Percentiles rank a stretch among this genome's conserved stretches.
phyloP scores from a whole-genome alignment of 1,140 invertebrate species.

The Elymnias hypermnestra region DNA sequence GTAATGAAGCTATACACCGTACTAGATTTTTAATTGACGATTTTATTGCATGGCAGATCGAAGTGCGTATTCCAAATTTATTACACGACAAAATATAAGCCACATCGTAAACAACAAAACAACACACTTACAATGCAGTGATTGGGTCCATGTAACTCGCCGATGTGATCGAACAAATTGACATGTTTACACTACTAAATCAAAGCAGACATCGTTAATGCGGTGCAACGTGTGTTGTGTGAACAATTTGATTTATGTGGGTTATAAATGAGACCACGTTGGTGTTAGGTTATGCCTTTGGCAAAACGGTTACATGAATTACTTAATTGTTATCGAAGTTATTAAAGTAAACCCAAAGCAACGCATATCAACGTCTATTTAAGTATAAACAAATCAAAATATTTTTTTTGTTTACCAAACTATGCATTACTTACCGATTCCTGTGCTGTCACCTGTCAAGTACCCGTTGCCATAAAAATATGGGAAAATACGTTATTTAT shows the following conservation, averaged over 20 bases:
- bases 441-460: too few relatives aligned
- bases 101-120: conserved; percentile 44
- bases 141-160: conserved; percentile 34
- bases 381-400: too few relatives aligned
- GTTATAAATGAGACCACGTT: conserved; percentile 37
- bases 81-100: conserved; percentile 52
- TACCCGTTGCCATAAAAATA: too few relatives aligned
- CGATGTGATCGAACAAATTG: conserved; percentile 34
- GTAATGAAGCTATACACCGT: too few relatives aligned
- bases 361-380: background rate
- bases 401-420: too few relatives aligned
- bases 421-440: too few relatives aligned
- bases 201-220: conserved; percentile 17
- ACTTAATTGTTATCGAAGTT: too few relatives aligned
- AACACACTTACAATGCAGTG: conserved; percentile 24
- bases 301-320: background rate
- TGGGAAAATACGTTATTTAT: too few relatives aligned
- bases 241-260: conserved; percentile 38
- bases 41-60: background rate
- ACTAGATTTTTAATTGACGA: too few relatives aligned
- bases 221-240: conserved; percentile 11
- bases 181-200: conserved; percentile 49
- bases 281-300: conserved; percentile 20
- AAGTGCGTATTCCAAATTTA: conserved; percentile 29
- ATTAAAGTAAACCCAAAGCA: too few relatives aligned